Base-by-base conservation (phyloP, 2,888 invertebrate species). In the Camptogramma bilineatum region DNA sequence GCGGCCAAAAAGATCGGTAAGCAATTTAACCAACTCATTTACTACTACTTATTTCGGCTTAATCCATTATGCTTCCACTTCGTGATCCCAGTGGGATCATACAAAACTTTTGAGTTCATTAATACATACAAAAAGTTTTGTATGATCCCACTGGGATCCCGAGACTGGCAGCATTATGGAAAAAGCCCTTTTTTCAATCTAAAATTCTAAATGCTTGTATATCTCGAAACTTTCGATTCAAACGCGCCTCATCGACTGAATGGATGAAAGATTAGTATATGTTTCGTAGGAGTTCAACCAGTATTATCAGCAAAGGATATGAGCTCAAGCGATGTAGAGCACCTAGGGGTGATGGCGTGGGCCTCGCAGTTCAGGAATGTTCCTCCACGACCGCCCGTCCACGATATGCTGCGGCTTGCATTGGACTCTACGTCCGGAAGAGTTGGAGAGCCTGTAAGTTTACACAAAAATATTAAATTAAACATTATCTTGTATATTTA, bases 271-370 rank as follows among this genome's bases (percentile, higher is more conserved):
- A n/a, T n/a, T n/a, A n/a, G n/a, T n/a, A n/a, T n/a, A 7, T 28
- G 44, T 52, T 31, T 78, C 74, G 3, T 73, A 87, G 98, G 98
- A 47, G 97, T 99, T 0, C 96, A 98, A 77, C 98, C 98, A 2
- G 95, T 99, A 47, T 90, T 99, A 64, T 96, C 97, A 74, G 97
- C 99, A 13, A 97, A 97, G 83, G 99, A 99, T 81, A 97, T 99
- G 96, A 97, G 98, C 42, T 98, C 98, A 84, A 97, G 96, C 44
- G 97, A 99, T 82, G 98, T 98, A 5, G 99, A 99, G 83, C 99
- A 99, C 92, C 94, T 99, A 73, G 99, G 98, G 9, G 97, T 99
- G 63, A 99, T 99, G 99, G 98, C 99, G 0, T 99, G 99, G 89
- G 97, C 98, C 0, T 97, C 99, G 0, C 96, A 97, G 83, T 97